These are phyloP conservation scores for Zaprionus ornatus DNA, from an alignment of 1,140 invertebrate species.

Conservation along the genomic window DNA sequence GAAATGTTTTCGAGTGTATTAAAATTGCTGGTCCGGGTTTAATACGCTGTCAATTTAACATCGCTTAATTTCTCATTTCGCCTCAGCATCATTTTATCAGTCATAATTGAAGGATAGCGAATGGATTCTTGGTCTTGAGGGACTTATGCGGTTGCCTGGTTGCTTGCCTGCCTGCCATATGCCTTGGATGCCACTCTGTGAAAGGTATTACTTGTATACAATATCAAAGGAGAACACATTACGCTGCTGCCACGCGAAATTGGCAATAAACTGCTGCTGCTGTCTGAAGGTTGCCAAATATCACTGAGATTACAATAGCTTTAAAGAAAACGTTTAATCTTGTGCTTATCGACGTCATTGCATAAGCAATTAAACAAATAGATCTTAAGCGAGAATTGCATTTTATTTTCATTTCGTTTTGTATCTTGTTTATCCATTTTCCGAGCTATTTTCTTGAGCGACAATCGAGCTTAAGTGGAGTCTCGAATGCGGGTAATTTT, in stretches of 20 bases:
- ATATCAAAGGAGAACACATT: background rate
- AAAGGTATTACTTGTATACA: background rate
- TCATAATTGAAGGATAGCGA: constrained; percentile 29
- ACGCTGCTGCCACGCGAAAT: background rate
- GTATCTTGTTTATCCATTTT: constrained; percentile 53
- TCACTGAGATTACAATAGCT: constrained; percentile 18
- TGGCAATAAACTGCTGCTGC: background rate
- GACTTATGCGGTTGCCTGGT: constrained; percentile 22
- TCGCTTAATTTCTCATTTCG: constrained; percentile 69
- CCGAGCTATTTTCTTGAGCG: constrained; percentile 62
- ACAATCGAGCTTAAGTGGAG: constrained; percentile 59
- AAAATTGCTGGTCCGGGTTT: constrained; percentile 51
- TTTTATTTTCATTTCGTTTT: constrained; percentile 36
- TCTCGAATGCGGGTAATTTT: background rate
- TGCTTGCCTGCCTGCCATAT: constrained; percentile 17
- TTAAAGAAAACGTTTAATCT: constrained; percentile 17
- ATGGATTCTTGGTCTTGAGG: background rate
- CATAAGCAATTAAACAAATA: constrained; percentile 68
- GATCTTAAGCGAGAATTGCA: constrained; percentile 30
- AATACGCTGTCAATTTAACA: constrained; percentile 72
- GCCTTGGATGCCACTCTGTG: background rate
- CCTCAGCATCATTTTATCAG: constrained; percentile 22
- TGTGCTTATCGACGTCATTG: constrained; percentile 53
- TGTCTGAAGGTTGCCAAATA: background rate
- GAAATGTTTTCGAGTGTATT: constrained; percentile 73